These are phyloP conservation scores for Paramisgurnus dabryanus DNA, from an alignment of 2,113 vertebrate genomes.

Conservation along the genomic window DNA sequence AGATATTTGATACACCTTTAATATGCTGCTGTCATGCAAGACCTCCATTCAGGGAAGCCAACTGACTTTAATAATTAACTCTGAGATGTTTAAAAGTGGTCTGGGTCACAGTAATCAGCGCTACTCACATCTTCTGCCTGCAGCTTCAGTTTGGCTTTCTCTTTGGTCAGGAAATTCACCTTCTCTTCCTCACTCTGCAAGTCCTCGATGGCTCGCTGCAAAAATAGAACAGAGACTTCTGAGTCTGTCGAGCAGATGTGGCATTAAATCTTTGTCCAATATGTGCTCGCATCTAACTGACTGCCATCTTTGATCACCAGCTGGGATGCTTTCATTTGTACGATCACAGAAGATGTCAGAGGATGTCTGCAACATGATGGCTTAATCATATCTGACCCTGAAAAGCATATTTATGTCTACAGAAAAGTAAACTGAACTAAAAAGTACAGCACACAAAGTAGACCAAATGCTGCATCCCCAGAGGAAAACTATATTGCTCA, in stretches of 20 bases:
- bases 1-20: slow-evolving; percentile 10
- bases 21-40: neutral
- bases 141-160: slow-evolving; percentile 73
- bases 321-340: slow-evolving; percentile 49
- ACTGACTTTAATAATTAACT: too few relatives aligned
- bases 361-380: slow-evolving; percentile 46
- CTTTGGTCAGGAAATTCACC: slow-evolving; percentile 73
- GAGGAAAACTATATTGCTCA: too few relatives aligned
- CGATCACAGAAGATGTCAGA: slow-evolving; percentile 41
- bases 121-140: slow-evolving; percentile 69
- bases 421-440: slow-evolving; percentile 21
- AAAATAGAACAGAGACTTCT: slow-evolving; percentile 37
- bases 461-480: too few relatives aligned
- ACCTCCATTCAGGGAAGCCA: neutral
- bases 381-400: slow-evolving; percentile 50
- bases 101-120: neutral
- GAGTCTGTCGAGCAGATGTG: slow-evolving; percentile 57
- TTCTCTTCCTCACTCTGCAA: slow-evolving; percentile 77
- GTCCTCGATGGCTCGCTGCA: slow-evolving; percentile 74
- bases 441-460: neutral
- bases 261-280: slow-evolving; percentile 44
- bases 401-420: slow-evolving; percentile 25
- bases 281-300: slow-evolving; percentile 50
- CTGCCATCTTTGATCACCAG: slow-evolving; percentile 54
- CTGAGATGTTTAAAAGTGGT: neutral